Conservation (phyloP, 2,797 vertebrate species). For the Apodemus agrarius region DNA sequence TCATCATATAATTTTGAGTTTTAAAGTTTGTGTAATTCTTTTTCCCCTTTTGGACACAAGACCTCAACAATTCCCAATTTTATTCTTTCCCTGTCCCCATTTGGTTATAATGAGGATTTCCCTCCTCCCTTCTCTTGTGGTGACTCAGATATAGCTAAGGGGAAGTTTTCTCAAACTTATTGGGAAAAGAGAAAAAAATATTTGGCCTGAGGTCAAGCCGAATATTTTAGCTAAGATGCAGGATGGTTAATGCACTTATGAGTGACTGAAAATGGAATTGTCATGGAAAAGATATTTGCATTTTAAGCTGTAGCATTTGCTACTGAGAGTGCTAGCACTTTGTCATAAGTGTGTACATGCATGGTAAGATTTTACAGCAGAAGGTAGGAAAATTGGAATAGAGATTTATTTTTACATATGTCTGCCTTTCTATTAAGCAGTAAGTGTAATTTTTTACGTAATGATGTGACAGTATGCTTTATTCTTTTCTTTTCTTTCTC, state of each 20-base stretch:
- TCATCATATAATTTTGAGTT: slow-evolving; percentile 63
- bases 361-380: slow-evolving; percentile 57
- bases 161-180: slow-evolving; percentile 56
- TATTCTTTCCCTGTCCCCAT: slow-evolving; percentile 22
- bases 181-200: slow-evolving; percentile 49
- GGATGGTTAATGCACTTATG: slow-evolving; percentile 51
- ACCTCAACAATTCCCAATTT: slow-evolving; percentile 38
- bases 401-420: slow-evolving; percentile 54
- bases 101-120: slow-evolving; percentile 56
- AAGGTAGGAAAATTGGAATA: slow-evolving; percentile 44
- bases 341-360: slow-evolving; percentile 46
- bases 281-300: slow-evolving; percentile 70
- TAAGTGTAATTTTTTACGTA: background rate
- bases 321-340: slow-evolving; percentile 63
- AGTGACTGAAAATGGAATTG: slow-evolving; percentile 73
- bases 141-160: slow-evolving; percentile 60
- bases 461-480: slow-evolving; percentile 26
- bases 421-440: slow-evolving; percentile 37
- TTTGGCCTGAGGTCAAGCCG: slow-evolving; percentile 68
- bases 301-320: slow-evolving; percentile 63
- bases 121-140: background rate
- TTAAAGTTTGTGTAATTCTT: slow-evolving; percentile 67
- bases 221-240: slow-evolving; percentile 65
- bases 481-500: background rate
- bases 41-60: slow-evolving; percentile 15